Evolutionary conservation across 1,140 invertebrate genomes (phyloP), one percentile per base, ranked within the genome.

Genomic region (Drosophila parabipectinata): DNA sequence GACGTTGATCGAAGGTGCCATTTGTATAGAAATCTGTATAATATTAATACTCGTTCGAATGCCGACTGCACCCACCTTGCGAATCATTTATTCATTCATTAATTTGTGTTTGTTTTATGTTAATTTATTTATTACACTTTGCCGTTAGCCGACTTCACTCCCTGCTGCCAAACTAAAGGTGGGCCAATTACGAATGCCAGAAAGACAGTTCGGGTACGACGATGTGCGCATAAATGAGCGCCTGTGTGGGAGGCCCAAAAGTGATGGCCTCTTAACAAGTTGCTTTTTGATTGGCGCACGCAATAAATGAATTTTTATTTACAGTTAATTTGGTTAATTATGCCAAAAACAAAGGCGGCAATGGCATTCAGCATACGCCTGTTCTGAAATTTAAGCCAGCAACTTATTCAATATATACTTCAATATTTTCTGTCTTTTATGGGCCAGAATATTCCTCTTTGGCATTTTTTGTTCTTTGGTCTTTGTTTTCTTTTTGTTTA

Each of bases 51-150:
- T 66, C 58, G 28, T 48, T 39, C 37, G 18, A 47, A 14, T 53
- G 48, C 15, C 52, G 26, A 18, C 32, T 37, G 30, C 14, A 41
- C 28, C 47, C 21, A 47, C 28, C 45, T 26, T 67, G 44, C 51
- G 34, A 82, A 82, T 87, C 78, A 87, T 87, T 88, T 88, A 87
- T 87, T 82, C 78, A 87, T 87, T 88, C 82, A 87, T 87, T 87
- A 87, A 87, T 87, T 87, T 87, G 68, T 79, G 83, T 87, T 82
- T 87, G 79, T 82, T 88, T 87, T 87, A 87, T 87, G 83, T 88
- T 87, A 87, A 87, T 87, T 82, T 88, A 87, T 87, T 87, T 87
- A 87, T 88, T 83, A 54, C 66, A 53, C 69, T 51, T 72, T 64
- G 69, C 72, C 71, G 58, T 48, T 59, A 9, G n/a, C 28, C 24